Base-by-base conservation (phyloP, 2,888 invertebrate species). In the Patella pellucida region DNA sequence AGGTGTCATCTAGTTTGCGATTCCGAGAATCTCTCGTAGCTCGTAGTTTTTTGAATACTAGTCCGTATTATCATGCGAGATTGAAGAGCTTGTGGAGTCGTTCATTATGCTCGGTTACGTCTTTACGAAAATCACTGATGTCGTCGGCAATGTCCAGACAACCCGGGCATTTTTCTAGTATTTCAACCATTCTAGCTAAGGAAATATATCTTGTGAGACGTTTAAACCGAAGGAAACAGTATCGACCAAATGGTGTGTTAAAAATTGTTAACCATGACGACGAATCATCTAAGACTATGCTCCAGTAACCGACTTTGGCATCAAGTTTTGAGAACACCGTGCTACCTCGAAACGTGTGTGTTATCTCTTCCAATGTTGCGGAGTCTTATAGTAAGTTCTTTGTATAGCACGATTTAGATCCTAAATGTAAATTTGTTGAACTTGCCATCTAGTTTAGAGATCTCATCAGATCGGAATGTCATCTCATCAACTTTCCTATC, bases 201-300 rank as follows among this genome's bases (percentile, higher is more conserved):
- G 50, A 16, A 51, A 69, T 27, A 50, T 19, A 31, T 50, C 41
- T 31, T 50, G 41, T 23, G 31, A 69, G 12, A 51, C 51, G 11
- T 69, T 50, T 15, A 31, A 62, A 14, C 23, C 19, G 2, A 19
- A 62, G 62, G 23, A 11, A 62, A 12, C 19, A 9, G 23, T 62
- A 62, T n/a, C 19, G 62, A 14, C 62, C 62, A 62, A 62, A 62
- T 62, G 62, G 62, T n/a, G 62, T 62, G 23, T 62, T 62, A 62
- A 62, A 56, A n/a, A 9, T 5, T 56, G 56, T 3, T 11, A 62
- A 23, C 23, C 62, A 62, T 15, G 62, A 62, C 19, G 12, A 62
- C 11, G 23, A 23, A 19, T 11, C 23, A 62, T 62, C 62, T 11
- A 23, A 14, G 12, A 62, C 62, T 23, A 62, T 1, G 62, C 62